Evolutionary conservation across 2,888 invertebrate genomes (phyloP), one percentile per base, ranked within the genome.

Genomic region (Drosophila falleni): DNA sequence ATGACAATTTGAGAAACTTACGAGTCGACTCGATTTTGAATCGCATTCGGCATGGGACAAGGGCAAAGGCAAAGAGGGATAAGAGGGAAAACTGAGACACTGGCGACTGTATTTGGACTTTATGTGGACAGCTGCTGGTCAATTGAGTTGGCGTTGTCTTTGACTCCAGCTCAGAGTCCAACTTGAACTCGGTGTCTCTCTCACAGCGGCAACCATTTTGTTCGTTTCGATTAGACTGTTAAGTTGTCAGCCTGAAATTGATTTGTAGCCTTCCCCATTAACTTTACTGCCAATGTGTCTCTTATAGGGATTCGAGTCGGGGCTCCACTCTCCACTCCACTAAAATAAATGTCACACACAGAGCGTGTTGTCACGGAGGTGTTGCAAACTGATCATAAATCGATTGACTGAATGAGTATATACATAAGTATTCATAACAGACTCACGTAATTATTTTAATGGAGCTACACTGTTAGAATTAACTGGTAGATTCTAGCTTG

Each of bases 221-320:
- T 88, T 86, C 77, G 75, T 55, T 89, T 81, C 87, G 87, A 87
- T 87, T 87, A 87, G 90, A 88, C 90, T 89, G 89, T 89, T 90
- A 82, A 88, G 87, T 89, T 90, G 90, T 90, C 90, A 90, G 78
- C 71, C 76, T 84, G 79, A 80, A 90, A 90, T 89, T 90, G 90
- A 90, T 90, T 90, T 90, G 90, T 90, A 78, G 90, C 80, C 72
- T 16, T 23, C 23, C 44, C 68, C 62, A 51, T 59, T 61, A 71
- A 51, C 54, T 61, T 64, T 31, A 41, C 59, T 41, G 31, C 49
- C 37, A 33, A 26, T 51, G 31, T 60, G 41, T 31, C 26, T 58
- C 26, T 56, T 39, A 31, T 56, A 61, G 74, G 56, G 71, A 74
- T 60, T 56, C 55, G 53, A 63, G 39, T 16, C 5, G 56, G 42